A percentile compares a stretch with the other conserved stretches of the same genome.
Conservation (phyloP, 2,888 invertebrate genomes). For the Aleiodes testaceus region DNA sequence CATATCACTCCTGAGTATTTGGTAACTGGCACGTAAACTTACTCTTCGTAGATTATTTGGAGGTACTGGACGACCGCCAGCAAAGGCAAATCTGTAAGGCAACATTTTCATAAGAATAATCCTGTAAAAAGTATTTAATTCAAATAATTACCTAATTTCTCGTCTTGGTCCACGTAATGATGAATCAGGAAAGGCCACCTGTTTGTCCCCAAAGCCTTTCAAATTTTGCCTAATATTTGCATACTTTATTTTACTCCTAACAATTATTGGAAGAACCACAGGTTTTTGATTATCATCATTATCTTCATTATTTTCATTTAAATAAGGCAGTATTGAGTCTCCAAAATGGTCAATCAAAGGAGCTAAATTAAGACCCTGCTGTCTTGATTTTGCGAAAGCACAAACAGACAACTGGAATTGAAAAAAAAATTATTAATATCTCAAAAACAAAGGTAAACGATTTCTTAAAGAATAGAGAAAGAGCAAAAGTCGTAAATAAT, state of each 20-base stretch:
- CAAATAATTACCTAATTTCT: conserved; percentile 67
- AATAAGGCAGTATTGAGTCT: conserved; percentile 68
- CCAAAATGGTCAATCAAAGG: conserved; percentile 66
- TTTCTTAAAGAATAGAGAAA: too few species aligned
- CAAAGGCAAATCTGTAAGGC: conserved; percentile 67
- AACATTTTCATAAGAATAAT: conserved; percentile 21
- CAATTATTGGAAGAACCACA: conserved; percentile 64
- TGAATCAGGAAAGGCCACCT: conserved; percentile 67
- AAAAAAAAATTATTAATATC: neutral
- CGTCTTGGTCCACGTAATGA: conserved; percentile 65
- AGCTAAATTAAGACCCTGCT: conserved; percentile 59
- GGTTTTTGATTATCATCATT: conserved; percentile 45
- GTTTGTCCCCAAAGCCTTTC: conserved; percentile 61
- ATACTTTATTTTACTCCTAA: conserved; percentile 69
- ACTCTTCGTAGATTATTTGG: conserved; percentile 66
- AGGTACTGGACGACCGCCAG: conserved; percentile 69
- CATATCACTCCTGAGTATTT: conserved; percentile 67
- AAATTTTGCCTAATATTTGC: conserved; percentile 59
- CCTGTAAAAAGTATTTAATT: conserved; percentile 6
- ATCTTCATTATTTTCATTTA: conserved; percentile 48
- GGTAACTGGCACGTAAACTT: conserved; percentile 69
- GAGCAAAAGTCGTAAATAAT: conserved; percentile 44
- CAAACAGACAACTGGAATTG: conserved; percentile 63
- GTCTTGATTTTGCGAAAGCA: conserved; percentile 65
- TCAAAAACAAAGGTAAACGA: too few species aligned